Conservation (phyloP, 23 tunicate genomes). For the Diplosoma virens region DNA sequence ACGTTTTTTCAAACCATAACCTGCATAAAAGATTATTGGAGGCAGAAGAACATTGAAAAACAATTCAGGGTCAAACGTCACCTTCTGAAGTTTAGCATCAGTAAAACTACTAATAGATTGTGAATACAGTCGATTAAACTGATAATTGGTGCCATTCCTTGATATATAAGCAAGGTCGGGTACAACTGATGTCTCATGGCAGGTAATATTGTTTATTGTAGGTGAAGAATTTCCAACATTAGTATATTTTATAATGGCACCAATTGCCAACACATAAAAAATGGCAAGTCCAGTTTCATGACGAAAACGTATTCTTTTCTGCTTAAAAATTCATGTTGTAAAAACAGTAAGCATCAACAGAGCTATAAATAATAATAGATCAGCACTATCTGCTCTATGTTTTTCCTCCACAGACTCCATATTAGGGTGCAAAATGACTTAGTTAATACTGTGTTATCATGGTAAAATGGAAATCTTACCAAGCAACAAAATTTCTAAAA, state of each 20-base stretch:
- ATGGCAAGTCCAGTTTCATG: constrained; percentile 96
- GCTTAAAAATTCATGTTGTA: constrained; percentile 71
- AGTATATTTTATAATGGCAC: too few relatives aligned
- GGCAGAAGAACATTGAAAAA: constrained; percentile 89
- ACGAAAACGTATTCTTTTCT: constrained; percentile 66
- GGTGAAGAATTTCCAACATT: too few relatives aligned
- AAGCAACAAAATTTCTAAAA: too few relatives aligned
- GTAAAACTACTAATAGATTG: not conserved
- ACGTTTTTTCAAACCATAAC: constrained; percentile 85
- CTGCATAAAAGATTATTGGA: constrained; percentile 93
- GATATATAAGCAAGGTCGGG: too few relatives aligned
- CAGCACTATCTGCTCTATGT: constrained; percentile 55
- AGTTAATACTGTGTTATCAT: not conserved
- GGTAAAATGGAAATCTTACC: too few relatives aligned
- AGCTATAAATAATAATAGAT: constrained; percentile 62
- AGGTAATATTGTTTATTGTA: too few relatives aligned
- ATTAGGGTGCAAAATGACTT: not conserved
- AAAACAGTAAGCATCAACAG: constrained; percentile 63
- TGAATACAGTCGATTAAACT: too few relatives aligned
- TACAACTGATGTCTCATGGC: too few relatives aligned
- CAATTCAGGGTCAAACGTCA: constrained; percentile 85
- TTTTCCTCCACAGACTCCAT: constrained; percentile 50
- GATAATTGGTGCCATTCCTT: too few relatives aligned
- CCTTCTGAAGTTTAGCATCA: constrained; percentile 1
- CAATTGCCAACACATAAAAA: too few relatives aligned